Evolutionary conservation across 1,140 invertebrate genomes (phyloP).

Genomic region (Ostrea edulis): DNA sequence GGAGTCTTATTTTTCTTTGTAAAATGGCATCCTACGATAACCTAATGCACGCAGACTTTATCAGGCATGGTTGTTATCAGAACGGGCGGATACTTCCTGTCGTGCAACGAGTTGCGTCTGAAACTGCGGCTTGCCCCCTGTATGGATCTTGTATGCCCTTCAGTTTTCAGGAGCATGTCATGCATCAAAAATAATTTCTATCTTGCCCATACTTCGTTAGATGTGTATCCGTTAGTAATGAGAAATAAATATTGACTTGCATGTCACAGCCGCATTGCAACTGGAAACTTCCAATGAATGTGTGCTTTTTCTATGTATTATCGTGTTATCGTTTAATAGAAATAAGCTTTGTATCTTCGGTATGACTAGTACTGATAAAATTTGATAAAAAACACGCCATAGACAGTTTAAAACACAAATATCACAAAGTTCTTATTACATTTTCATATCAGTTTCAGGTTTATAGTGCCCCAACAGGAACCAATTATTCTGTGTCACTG

Average conservation of each 20-base stretch:
- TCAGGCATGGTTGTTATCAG: background rate
- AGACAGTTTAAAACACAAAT: too few relatives aligned
- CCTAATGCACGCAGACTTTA: background rate
- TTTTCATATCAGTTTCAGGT: too few relatives aligned
- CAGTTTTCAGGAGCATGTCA: background rate
- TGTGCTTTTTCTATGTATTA: background rate
- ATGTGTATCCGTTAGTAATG: conserved; percentile 7
- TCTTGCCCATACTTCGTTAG: background rate
- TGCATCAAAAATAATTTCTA: background rate
- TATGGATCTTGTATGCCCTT: background rate
- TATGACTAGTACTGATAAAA: too few relatives aligned
- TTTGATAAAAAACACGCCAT: too few relatives aligned
- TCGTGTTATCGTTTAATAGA: too few relatives aligned
- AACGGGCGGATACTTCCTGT: conserved; percentile 27
- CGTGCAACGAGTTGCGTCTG: background rate
- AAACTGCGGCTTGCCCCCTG: background rate
- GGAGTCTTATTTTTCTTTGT: conserved; percentile 17
- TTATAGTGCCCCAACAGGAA: too few relatives aligned
- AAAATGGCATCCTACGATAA: conserved; percentile 4
- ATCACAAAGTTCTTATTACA: too few relatives aligned
- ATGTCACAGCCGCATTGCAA: background rate
- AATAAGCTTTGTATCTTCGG: too few relatives aligned
- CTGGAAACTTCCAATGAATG: background rate
- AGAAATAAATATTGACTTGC: background rate
- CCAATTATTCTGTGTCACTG: too few relatives aligned